Base-by-base conservation (phyloP, 2,113 vertebrate genomes). In the Barbus barbus region DNA sequence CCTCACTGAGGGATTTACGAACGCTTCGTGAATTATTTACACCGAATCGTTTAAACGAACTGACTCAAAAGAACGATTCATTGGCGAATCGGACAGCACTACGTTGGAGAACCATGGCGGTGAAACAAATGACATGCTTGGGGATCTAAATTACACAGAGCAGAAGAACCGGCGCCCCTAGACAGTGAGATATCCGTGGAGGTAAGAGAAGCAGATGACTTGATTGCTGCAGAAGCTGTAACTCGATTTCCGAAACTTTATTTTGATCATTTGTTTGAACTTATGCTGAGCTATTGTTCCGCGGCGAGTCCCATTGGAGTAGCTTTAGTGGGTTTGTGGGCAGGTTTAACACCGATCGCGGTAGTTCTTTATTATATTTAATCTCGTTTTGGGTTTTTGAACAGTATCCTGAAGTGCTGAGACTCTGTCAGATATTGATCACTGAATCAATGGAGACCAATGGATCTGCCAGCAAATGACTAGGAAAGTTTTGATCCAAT, bases 61-160 rank as follows among this genome's bases (percentile, higher is more conserved):
- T 1, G 60, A 80, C 6, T 67, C 78, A 33, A 9, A 12, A 4
- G 41, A 63, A 63, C 77, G 9, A 63, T 44, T 63, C 38, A 13
- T 51, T 67, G 5, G 11, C 11, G 78, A 67, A 46, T 80, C 44
- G 41, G 41, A 48, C 28, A 16, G 41, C 38, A 67, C 16, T 67
- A 9, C 24, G 24, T 31, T 41, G 93, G 91, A n/a, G 79, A 91
- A 88, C 84, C 92, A 94, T 94, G 94, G 94, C 94, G 94, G 89
- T 90, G 92, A 18, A 75, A 88, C 87, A 88, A 89, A 90, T 90
- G 87, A 89, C 92, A 93, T 93, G 83, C 93, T 94, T 92, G 82
- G 86, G 76, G 87, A 87, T 65, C 77, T 84, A 60, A 84, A 89
- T 88, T 80, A 85, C 84, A 87, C 51, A 46, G 31, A 38, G 72